Percentiles rank a stretch among this genome's conserved stretches.
These are phyloP conservation scores for Heliocidaris erythrogramma DNA, from an alignment of 35 echinoderm and acorn worm species.

Conservation along the genomic window DNA sequence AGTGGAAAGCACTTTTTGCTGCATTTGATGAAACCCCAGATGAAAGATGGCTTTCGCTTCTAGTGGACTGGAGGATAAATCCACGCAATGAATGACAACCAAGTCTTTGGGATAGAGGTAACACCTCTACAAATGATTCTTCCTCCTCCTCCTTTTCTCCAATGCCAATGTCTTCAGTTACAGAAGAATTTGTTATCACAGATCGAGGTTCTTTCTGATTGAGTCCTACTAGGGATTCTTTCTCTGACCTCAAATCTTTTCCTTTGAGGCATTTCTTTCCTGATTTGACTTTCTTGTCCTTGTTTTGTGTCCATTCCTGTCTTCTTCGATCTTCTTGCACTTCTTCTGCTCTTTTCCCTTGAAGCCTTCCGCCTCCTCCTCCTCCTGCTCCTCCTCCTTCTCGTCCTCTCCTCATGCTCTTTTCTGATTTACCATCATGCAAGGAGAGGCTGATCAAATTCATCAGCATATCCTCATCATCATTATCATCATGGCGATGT, in stretches of 20 bases:
- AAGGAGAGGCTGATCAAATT: slow-evolving; percentile 17
- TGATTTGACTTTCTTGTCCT: not conserved
- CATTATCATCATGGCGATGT: not conserved
- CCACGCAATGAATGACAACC: not conserved
- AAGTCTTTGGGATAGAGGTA: slow-evolving; percentile 17
- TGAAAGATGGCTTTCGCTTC: not conserved
- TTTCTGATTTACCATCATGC: not conserved
- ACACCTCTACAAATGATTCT: not conserved
- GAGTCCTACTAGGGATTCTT: not conserved
- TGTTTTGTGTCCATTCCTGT: not conserved
- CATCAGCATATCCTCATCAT: not conserved
- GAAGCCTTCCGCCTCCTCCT: not conserved
- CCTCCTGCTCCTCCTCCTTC: not conserved
- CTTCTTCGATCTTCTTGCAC: not conserved
- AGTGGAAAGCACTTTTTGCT: not conserved
- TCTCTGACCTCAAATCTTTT: not conserved
- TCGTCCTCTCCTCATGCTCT: not conserved
- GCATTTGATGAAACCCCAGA: not conserved
- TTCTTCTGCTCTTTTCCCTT: not conserved
- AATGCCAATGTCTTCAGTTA: not conserved
- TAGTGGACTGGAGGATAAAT: not conserved
- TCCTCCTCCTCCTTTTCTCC: not conserved
- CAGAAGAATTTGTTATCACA: not conserved
- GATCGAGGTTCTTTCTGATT: not conserved
- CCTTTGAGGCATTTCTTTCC: not conserved